Base-by-base conservation (phyloP, 2,888 invertebrate genomes). In the Plemyria rubiginata region DNA sequence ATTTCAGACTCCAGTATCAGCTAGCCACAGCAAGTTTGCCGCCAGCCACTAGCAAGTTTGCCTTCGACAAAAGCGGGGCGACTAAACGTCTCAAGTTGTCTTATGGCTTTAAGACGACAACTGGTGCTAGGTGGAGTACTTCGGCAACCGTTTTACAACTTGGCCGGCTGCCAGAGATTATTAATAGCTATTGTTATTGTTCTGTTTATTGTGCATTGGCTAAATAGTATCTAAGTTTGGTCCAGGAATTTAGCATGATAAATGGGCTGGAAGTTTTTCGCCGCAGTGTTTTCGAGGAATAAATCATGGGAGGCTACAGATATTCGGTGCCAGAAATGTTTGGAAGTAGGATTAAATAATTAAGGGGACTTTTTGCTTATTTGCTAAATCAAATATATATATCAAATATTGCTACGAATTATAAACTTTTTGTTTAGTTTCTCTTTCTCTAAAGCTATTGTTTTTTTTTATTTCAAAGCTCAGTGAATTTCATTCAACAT, bases 131-230 rank as follows among this genome's bases (percentile, higher is more conserved):
- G 74, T 67, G 72, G 71, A 76, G 75, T 76, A 76, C 78, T 82
- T 77, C 73, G 70, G 74, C 74, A 68, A 80, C 77, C 79, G 70
- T 75, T 77, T 77, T 77, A 79, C 72, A 73, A 82, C 72, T 86
- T 85, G 84, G 84, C 81, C 74, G 67, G 66, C 73, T 77, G 83
- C 85, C 85, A 84, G 78, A 69, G 76, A 77, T 80, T 85, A 82
- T 83, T 81, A 83, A 82, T 81, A 73, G 78, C 68, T 63, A 57
- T 62, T 71, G 60, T 78, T 78, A 80, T 77, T 77, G 77, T 77
- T 74, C 70, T 78, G 75, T 77, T 77, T 77, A 74, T 75, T 72
- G 67, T 71, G 67, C 67, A 70, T 68, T 64, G 67, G 69, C 65
- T 67, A 65, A 65, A 63, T 65, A 60, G 55, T 65, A 62, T 62